These are phyloP conservation scores for Ondatra zibethicus DNA, from an alignment of 2,113 vertebrate genomes.

Conservation along the genomic window DNA sequence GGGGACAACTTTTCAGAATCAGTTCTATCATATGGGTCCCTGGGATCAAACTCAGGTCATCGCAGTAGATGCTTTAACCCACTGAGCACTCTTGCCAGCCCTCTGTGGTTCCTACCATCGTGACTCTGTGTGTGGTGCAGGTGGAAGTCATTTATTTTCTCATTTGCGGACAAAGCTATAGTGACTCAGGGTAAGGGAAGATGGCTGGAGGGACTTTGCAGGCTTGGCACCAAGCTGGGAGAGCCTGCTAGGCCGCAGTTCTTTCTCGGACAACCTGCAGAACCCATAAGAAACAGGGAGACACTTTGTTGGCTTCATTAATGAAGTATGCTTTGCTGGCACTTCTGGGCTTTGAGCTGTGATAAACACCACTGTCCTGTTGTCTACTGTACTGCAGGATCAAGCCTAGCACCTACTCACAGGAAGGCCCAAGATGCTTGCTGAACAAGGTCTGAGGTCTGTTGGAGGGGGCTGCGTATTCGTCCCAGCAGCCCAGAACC, in stretches of 20 bases:
- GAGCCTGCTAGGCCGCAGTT: not conserved
- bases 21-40: not conserved
- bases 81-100: too few species aligned
- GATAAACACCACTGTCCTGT: not conserved
- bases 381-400: not conserved
- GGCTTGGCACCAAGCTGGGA: not conserved
- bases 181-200: not conserved
- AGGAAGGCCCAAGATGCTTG: not conserved
- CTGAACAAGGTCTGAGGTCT: too few species aligned
- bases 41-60: not conserved
- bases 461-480: too few species aligned
- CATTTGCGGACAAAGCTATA: not conserved
- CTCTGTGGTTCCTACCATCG: not conserved
- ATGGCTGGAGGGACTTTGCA: not conserved
- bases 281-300: not conserved
- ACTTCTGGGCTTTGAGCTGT: not conserved
- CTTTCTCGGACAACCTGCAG: not conserved
- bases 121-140: not conserved
- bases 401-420: not conserved
- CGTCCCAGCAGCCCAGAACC: too few species aligned
- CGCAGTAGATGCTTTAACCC: too few species aligned
- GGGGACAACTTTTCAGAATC: not conserved
- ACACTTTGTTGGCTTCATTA: not conserved
- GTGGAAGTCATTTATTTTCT: rapidly evolving
- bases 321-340: not conserved